Evolutionary conservation across 1,140 invertebrate genomes (phyloP), one percentile per base, ranked within the genome.

Genomic region (Pteromalus puparum): DNA sequence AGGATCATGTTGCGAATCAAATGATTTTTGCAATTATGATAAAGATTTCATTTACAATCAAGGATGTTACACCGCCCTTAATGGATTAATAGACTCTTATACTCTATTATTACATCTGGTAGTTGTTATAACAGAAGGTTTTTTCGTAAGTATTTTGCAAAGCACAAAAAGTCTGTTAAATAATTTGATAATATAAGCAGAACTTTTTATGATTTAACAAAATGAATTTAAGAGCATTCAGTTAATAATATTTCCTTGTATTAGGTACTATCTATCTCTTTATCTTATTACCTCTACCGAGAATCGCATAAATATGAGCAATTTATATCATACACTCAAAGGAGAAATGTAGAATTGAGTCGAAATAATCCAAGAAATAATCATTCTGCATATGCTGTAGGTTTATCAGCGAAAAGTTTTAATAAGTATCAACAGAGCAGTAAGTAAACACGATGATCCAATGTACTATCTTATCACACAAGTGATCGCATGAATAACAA

Each of bases 131-230:
- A 70, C 26, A 70, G 68, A 70, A 70, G 68, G 68, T 2, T 70
- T 70, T 70, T 26, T 70, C 26, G 68, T 70, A 30, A 70, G 68
- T 70, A 70, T 13, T 12, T 70, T 70, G 5, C 68, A 70, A 28
- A 13, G 30, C 68, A 26, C 0, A 13, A 34, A 34, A 34, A 34
- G 30, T n/a, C n/a, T n/a, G n/a, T n/a, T n/a, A 34, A 34, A 34
- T 2, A 2, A 34, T 34, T 34, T 34, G 30, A 34, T 34, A 34
- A 34, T 4, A 26, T 2, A 70, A 26, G 13, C 0, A 28, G 24
- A 28, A 70, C 30, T 30, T 28, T 13, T 3, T 7, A 70, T 26
- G 4, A 24, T 70, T 70, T 1, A 13, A 70, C 0, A 28, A 13
- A 24, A 4, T 70, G 24, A 12, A 26, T 70, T 70, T 24, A 70